Evolutionary conservation across 2,113 vertebrate species (phyloP).

Genomic region (Grammomys dolichurus): DNA sequence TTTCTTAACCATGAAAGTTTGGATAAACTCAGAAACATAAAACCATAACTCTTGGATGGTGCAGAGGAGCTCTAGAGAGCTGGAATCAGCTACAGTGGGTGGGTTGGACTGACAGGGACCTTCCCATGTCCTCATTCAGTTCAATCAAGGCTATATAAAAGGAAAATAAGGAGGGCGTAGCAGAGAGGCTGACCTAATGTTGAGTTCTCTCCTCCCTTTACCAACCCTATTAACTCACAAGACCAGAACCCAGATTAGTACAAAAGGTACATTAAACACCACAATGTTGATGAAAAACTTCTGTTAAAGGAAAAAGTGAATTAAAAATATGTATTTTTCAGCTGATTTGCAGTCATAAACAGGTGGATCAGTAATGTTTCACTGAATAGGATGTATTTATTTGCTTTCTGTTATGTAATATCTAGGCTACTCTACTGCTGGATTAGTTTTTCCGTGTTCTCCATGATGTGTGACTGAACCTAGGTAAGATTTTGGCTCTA

Average conservation of each 20-base stretch:
- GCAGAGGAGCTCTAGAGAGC: background rate
- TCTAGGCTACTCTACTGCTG: background rate
- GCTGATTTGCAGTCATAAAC: background rate
- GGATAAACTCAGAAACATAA: background rate
- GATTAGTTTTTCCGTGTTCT: background rate
- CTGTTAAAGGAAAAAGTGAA: background rate
- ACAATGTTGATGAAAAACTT: background rate
- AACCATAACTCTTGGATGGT: background rate
- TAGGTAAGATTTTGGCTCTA: background rate
- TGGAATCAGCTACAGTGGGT: background rate
- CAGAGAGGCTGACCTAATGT: background rate
- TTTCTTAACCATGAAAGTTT: background rate
- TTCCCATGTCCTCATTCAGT: background rate
- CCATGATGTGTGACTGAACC: background rate
- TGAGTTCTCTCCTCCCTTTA: background rate
- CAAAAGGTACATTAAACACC: background rate
- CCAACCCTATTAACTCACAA: background rate
- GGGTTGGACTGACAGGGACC: background rate
- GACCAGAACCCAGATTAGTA: background rate
- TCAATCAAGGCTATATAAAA: background rate
- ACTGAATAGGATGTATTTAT: background rate
- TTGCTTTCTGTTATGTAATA: background rate
- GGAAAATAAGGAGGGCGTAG: background rate
- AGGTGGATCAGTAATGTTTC: background rate
- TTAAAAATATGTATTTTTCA: background rate